Evolutionary conservation across 1,140 invertebrate species (phyloP), one percentile per base, ranked within the genome.

Genomic region (Aleiodes sp.): DNA sequence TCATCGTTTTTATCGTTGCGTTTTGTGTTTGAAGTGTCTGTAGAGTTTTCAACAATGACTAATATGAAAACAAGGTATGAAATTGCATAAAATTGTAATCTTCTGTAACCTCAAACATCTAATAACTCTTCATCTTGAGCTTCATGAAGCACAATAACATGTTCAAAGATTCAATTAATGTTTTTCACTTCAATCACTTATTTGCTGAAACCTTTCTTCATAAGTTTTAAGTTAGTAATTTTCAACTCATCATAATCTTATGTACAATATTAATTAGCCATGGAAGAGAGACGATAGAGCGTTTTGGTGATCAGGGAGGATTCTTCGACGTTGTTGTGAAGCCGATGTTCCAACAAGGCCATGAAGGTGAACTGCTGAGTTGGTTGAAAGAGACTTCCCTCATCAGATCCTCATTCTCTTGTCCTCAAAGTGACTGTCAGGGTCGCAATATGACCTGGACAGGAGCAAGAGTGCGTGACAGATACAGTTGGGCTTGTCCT

Each of bases 371-470:
- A 76, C 75, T 88, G 29, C 84, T 84, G 21, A 73, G 78, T 35
- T 87, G 86, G 86, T 65, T 88, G 12, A 86, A 85, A 75, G 84
- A 86, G 72, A 82, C 83, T 71, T 84, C 83, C 33, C 76, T 88
- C 7, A 84, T 87, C 57, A 75, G 82, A 26, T 82, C 77, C 10
- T 75, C 71, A 14, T 78, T 76, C 19, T 80, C 73, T 41, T 87
- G 86, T 52, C 76, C 79, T 2, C 78, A 81, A 64, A 41, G 69
- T 4, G 70, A 79, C 24, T 88, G 87, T 46, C 79, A 81, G 52
- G 80, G 79, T 8, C 79, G 78, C 59, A 82, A 76, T 68, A 71
- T 88, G 57, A 73, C 68, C 31, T 88, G 87, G 87, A 78, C 72
- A 37, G 80, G 80, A 19, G 86, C 86, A 3, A 79, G 86, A 76